Base-by-base conservation (phyloP, 23 tunicate species). In the Oikopleura vanhoeffeni region DNA sequence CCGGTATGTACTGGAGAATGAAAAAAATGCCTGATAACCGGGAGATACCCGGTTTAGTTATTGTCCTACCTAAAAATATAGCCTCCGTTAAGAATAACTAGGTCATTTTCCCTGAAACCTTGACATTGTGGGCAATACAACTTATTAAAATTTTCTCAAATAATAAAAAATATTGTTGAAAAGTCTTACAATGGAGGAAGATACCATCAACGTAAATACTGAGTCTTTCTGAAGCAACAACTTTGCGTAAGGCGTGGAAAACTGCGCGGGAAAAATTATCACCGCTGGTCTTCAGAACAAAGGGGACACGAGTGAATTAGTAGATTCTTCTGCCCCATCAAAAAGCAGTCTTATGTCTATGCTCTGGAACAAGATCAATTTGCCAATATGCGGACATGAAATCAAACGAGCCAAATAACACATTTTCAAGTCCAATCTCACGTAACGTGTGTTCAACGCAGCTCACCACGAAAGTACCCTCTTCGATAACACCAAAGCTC, bases 261-360 rank as follows among this genome's bases (percentile, higher is more conserved):
- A 71, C 27, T 2, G 79, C 79, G 18, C 18, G 18, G 18, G 18
- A 71, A 71, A 71, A 71, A 71, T n/a, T 71, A 2, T 32, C 4
- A 2, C 79, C 79, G 2, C 36, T 2, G 38, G 79, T 71, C 3
- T 18, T 30, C 34, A 71, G 79, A 2, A 33, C 79, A 71, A 71
- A 71, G 2, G 79, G 79, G 38, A 71, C 3, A 3, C 79, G 79
- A 32, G 34, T 18, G 32, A 13, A 71, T 32, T 71, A 38, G 38
- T 13, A 71, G 38, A 38, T 71, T 18, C 38, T 18, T 18, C 79
- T 38, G 38, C 35, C 35, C 79, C 79, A 71, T 71, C 3, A 32
- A 71, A 71, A 71, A 30, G 79, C 79, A 32, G 79, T 71, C 32
- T 71, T 71, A 30, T 71, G 79, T 38, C 79, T 28, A 38, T 71